These are phyloP conservation scores for Parasteatoda tepidariorum DNA, from an alignment of 1,140 invertebrate genomes.

Conservation along the genomic window DNA sequence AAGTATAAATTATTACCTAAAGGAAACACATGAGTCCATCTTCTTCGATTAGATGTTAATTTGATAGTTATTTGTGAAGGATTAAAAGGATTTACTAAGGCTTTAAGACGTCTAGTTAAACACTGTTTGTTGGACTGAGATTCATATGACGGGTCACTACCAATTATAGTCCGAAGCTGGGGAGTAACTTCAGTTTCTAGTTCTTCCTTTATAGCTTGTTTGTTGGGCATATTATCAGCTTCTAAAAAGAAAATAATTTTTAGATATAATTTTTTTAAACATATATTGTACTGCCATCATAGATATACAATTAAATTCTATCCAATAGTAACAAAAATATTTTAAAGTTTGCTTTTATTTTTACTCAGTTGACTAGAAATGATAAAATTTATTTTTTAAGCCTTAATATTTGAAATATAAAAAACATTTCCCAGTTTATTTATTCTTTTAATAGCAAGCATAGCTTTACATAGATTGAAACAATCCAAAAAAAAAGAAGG, in stretches of 20 bases:
- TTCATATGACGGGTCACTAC: constrained; percentile 60
- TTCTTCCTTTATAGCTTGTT: constrained; percentile 49
- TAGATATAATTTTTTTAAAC: neutral
- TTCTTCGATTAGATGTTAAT: constrained; percentile 91
- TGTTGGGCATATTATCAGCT: constrained; percentile 20
- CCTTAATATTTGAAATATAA: no score
- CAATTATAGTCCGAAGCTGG: constrained; percentile 48
- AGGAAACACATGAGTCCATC: constrained; percentile 99
- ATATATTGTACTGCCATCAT: no score
- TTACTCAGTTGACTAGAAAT: no score
- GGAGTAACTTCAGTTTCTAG: constrained; percentile 42
- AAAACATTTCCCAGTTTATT: no score
- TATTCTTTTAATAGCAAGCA: no score
- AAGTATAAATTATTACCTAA: no score
- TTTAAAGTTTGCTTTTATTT: no score
- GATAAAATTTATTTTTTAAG: no score
- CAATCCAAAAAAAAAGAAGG: no score
- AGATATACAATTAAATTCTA: no score
- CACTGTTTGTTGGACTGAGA: constrained; percentile 17
- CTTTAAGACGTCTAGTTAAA: constrained; percentile 58
- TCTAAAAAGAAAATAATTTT: constrained; percentile 24
- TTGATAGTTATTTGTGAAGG: constrained; percentile 97
- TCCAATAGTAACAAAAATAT: no score
- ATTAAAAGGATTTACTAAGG: constrained; percentile 92
- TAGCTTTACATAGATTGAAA: no score